phyloP scores from a whole-genome alignment of 2,888 invertebrate species.

The Rugalucina vietnamica region DNA sequence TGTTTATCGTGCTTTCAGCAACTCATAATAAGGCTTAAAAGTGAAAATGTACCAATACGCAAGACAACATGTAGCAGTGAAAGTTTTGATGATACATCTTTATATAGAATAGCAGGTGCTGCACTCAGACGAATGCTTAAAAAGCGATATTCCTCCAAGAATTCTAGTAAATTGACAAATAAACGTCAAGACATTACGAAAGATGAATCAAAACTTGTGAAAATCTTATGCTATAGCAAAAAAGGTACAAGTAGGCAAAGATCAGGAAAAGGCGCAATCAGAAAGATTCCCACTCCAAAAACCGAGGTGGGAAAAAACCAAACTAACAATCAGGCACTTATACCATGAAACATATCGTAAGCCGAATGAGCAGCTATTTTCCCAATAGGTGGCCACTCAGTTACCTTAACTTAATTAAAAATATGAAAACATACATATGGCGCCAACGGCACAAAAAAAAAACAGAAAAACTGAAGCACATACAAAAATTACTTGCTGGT shows the following conservation, averaged over 20 bases:
- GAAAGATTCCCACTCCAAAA: too few relatives aligned
- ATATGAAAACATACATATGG: too few relatives aligned
- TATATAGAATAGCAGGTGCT: neutral
- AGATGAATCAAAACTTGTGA: neutral
- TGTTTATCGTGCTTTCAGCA: neutral
- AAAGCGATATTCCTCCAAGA: too few relatives aligned
- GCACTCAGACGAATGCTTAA: neutral
- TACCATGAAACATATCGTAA: too few relatives aligned
- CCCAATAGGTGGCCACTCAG: too few relatives aligned
- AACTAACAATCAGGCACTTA: too few relatives aligned
- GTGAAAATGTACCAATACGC: neutral
- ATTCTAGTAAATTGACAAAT: neutral
- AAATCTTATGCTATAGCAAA: neutral
- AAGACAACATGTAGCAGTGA: neutral
- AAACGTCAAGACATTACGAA: neutral
- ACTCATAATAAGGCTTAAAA: neutral
- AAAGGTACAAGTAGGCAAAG: too few relatives aligned
- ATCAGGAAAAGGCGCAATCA: too few relatives aligned
- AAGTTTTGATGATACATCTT: neutral
- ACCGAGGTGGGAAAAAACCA: too few relatives aligned
- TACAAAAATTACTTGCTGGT: neutral
- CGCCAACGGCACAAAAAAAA: too few relatives aligned
- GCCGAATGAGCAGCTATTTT: too few relatives aligned
- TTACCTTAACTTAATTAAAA: too few relatives aligned
- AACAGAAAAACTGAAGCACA: neutral